Conservation (phyloP, 2,113 vertebrate genomes). For the Haemorhous mexicanus region DNA sequence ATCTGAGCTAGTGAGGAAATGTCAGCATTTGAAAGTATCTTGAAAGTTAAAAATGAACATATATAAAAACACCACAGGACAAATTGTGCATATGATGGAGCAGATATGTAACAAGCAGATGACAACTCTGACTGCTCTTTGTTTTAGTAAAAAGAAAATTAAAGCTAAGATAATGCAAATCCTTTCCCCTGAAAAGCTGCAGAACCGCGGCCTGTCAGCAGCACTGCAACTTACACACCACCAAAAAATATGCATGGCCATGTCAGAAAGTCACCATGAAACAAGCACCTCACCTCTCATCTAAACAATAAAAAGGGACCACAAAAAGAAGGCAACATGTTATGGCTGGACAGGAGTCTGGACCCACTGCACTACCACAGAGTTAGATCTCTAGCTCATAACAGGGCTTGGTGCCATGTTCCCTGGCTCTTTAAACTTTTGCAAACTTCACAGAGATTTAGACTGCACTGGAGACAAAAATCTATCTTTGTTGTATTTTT, state of each 20-base stretch:
- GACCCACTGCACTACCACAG: neutral
- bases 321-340: neutral
- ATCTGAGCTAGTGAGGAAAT: constrained; percentile 60
- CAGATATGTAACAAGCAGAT: constrained; percentile 32
- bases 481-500: neutral
- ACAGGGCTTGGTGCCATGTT: fast-evolving
- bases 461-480: neutral
- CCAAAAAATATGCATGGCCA: neutral
- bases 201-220: neutral
- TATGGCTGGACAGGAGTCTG: neutral
- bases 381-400: neutral
- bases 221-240: neutral
- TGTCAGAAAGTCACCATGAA: neutral
- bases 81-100: neutral
- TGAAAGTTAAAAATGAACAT: constrained; percentile 54
- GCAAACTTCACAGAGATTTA: neutral
- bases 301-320: neutral
- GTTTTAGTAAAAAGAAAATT: constrained; percentile 50
- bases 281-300: neutral
- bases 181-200: constrained; percentile 27
- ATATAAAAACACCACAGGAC: constrained; percentile 7
- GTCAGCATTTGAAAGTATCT: constrained; percentile 25
- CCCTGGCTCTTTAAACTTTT: neutral
- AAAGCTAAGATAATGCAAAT: constrained; percentile 49
- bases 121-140: constrained; percentile 53